Evolutionary conservation across 2,888 invertebrate species (phyloP).

Genomic region (Dolichopus griseipennis): DNA sequence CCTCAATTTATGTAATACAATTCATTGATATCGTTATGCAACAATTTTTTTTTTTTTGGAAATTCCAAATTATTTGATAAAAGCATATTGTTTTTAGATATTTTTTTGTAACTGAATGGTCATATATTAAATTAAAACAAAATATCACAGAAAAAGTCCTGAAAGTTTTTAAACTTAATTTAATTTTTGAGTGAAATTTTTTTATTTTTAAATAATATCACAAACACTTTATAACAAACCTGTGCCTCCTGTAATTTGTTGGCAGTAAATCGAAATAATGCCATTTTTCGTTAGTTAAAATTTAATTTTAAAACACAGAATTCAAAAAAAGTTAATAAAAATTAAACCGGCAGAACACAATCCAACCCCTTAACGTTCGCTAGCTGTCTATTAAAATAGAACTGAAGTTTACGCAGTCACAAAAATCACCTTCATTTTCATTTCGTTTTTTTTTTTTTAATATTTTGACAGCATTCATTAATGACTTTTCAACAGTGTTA

Average conservation of each 20-base stretch:
- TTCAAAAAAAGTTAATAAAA: not conserved
- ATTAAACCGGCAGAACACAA: not conserved
- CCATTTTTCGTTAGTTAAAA: conserved; percentile 44
- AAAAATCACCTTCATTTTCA: too few species aligned
- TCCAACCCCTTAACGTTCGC: not conserved
- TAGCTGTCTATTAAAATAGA: not conserved
- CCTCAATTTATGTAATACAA: not conserved
- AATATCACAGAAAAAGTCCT: too few species aligned
- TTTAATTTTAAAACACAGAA: conserved; percentile 16
- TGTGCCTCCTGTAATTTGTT: conserved; percentile 55
- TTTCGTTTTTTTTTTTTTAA: too few species aligned
- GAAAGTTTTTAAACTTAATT: too few species aligned
- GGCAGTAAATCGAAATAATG: conserved; percentile 57
- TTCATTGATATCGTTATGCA: conserved; percentile 2
- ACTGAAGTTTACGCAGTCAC: not conserved
- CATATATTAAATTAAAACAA: too few species aligned
- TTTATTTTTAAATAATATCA: conserved; percentile 3
- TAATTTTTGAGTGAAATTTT: too few species aligned
- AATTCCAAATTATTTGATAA: not conserved
- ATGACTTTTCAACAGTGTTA: too few species aligned
- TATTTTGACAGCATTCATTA: too few species aligned
- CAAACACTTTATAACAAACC: conserved; percentile 41
- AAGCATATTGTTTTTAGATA: too few species aligned
- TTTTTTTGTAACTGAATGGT: too few species aligned
- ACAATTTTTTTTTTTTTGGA: not conserved